Percentiles rank a stretch among this genome's conserved stretches.
Evolutionary conservation across 2,113 vertebrate species (phyloP).

Genomic region (Cinclus cinclus): DNA sequence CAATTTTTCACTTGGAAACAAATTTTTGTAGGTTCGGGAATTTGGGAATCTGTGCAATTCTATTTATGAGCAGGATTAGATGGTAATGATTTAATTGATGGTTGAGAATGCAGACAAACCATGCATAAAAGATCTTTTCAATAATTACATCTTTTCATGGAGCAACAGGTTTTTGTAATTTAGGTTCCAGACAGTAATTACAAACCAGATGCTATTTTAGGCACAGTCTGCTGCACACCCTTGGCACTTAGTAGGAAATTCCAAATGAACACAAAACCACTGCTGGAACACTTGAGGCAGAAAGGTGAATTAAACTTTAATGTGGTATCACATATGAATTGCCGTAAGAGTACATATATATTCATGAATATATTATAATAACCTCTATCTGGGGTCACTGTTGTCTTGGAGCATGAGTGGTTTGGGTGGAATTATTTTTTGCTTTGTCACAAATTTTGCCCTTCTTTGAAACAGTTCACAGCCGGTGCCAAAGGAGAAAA

Average conservation of each 20-base stretch:
- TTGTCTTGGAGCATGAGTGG: neutral
- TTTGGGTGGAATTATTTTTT: neutral
- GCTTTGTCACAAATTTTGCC: too few relatives aligned
- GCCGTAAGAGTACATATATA: neutral
- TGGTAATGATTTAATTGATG: slow-evolving; percentile 76
- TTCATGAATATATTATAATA: neutral
- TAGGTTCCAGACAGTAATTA: slow-evolving; percentile 70
- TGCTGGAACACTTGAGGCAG: neutral
- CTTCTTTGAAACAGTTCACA: neutral
- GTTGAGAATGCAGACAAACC: slow-evolving; percentile 69
- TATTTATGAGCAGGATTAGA: slow-evolving; percentile 61
- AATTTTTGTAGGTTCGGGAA: slow-evolving; percentile 52
- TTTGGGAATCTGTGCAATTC: slow-evolving; percentile 63
- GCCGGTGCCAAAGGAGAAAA: neutral
- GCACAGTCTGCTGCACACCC: slow-evolving; percentile 23
- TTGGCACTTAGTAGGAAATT: neutral
- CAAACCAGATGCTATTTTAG: slow-evolving; percentile 67
- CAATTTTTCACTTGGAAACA: slow-evolving; percentile 67
- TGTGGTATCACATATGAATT: neutral
- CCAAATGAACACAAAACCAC: neutral
- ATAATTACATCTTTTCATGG: slow-evolving; percentile 73
- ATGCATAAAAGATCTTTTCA: slow-evolving; percentile 57
- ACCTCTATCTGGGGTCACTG: neutral
- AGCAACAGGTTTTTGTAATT: slow-evolving; percentile 69
- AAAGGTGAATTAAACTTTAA: neutral